Conservation (phyloP, 2,113 vertebrate species). For the Tupaia tana region DNA sequence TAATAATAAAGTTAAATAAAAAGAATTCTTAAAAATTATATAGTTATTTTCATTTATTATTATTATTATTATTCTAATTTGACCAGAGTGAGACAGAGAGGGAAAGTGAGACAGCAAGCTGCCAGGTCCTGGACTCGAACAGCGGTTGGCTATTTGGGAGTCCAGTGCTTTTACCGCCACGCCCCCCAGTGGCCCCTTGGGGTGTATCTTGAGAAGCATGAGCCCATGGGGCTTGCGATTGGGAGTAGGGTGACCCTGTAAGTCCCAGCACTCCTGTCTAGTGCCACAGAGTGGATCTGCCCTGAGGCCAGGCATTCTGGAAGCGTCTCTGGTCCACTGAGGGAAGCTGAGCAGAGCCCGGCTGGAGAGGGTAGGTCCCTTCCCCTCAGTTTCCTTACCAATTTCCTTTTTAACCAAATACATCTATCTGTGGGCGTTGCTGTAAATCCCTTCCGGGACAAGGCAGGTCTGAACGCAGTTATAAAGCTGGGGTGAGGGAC, state of each 20-base stretch:
- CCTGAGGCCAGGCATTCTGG: rapidly evolving
- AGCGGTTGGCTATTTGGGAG: too few relatives aligned
- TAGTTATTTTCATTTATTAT: too few relatives aligned
- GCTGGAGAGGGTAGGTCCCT: not conserved
- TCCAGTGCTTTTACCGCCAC: too few relatives aligned
- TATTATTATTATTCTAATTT: too few relatives aligned
- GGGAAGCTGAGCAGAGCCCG: rapidly evolving
- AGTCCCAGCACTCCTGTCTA: not conserved
- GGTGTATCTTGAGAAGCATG: not conserved
- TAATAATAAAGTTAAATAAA: too few relatives aligned
- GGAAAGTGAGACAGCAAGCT: too few relatives aligned
- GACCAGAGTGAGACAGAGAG: too few relatives aligned
- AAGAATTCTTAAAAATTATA: too few relatives aligned
- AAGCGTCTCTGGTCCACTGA: too few relatives aligned
- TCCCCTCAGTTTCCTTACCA: not conserved
- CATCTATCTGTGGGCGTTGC: conserved; percentile 44
- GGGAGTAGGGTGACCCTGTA: too few relatives aligned
- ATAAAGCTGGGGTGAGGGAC: not conserved
- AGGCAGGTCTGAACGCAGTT: not conserved
- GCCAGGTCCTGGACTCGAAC: too few relatives aligned
- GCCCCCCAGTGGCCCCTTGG: not conserved
- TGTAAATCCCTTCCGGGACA: not conserved
- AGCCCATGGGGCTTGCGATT: not conserved
- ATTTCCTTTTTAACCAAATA: not conserved
- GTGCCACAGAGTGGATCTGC: not conserved